A percentile compares a stretch with the other conserved stretches of the same genome.
These are phyloP conservation scores for Cherax quadricarinatus DNA, from an alignment of 1,140 invertebrate genomes.

Conservation along the genomic window DNA sequence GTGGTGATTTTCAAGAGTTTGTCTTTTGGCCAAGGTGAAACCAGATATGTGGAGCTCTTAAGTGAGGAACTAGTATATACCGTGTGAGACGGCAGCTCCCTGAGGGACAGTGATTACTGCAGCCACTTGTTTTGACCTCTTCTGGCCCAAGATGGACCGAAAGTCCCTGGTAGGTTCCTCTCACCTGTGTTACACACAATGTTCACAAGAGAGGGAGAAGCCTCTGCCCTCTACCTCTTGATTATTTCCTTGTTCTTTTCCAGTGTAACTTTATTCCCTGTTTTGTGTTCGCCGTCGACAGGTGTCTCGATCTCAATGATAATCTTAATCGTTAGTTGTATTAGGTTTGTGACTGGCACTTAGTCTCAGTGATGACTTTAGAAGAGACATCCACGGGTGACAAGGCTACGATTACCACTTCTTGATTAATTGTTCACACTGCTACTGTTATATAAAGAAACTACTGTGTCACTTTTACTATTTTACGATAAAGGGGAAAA, in stretches of 20 bases:
- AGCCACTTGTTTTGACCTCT: constrained; percentile 40
- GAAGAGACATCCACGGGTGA: too few relatives aligned
- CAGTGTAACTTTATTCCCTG: background rate
- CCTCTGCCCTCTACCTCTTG: background rate
- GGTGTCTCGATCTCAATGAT: too few relatives aligned
- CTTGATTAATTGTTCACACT: too few relatives aligned
- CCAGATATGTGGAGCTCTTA: constrained; percentile 31
- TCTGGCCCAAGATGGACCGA: constrained; percentile 53
- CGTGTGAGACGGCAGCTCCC: constrained; percentile 49
- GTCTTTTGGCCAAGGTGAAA: constrained; percentile 47
- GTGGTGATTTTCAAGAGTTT: constrained; percentile 46
- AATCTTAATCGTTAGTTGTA: too few relatives aligned
- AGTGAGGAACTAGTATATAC: constrained; percentile 23
- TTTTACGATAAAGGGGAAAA: too few relatives aligned
- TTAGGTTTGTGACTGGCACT: too few relatives aligned
- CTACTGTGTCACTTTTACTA: too few relatives aligned
- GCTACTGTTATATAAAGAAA: too few relatives aligned
- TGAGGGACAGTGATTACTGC: constrained; percentile 50
- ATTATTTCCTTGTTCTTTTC: background rate
- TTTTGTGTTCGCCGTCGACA: background rate
- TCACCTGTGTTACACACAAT: background rate
- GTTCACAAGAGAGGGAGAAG: background rate
- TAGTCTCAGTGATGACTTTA: too few relatives aligned
- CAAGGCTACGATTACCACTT: too few relatives aligned
- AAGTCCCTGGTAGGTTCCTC: constrained; percentile 65